Percentiles rank a stretch among this genome's conserved stretches.
phyloP scores from a whole-genome alignment of 2,888 invertebrate genomes.

The Parelbella ahira region DNA sequence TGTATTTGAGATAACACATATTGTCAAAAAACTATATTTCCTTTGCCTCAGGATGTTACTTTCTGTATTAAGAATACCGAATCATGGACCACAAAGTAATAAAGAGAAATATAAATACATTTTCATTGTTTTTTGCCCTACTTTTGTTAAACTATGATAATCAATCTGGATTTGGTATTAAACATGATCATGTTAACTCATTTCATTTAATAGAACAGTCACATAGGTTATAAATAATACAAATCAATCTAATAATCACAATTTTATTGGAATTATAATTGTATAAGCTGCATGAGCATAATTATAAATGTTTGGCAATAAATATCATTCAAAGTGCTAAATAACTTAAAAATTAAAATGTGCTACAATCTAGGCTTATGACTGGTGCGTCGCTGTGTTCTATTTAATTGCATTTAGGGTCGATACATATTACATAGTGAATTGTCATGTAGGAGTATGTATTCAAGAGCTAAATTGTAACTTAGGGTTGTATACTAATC shows the following conservation, averaged over 20 bases:
- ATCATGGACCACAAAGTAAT: slow-evolving; percentile 14
- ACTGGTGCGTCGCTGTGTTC: slow-evolving; percentile 71
- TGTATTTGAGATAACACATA: slow-evolving; percentile 33
- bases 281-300: slow-evolving; percentile 72
- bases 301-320: slow-evolving; percentile 66
- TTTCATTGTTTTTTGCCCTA: too few relatives aligned
- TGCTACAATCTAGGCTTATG: slow-evolving; percentile 63
- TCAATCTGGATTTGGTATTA: too few relatives aligned
- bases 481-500: too few relatives aligned
- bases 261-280: slow-evolving; percentile 74
- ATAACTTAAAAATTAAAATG: slow-evolving; percentile 59
- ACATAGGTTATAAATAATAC: too few relatives aligned
- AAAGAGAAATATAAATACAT: slow-evolving; percentile 1
- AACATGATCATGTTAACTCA: too few relatives aligned
- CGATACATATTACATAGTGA: too few relatives aligned
- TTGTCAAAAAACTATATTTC: slow-evolving; percentile 35
- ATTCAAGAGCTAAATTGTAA: too few relatives aligned
- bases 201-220: too few relatives aligned
- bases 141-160: too few relatives aligned
- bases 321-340: slow-evolving; percentile 70
- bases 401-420: slow-evolving; percentile 29
- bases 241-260: slow-evolving; percentile 71
- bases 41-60: slow-evolving; percentile 36
- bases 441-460: too few relatives aligned
- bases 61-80: slow-evolving; percentile 32